These are phyloP conservation scores for Periplaneta americana DNA, from an alignment of 1,140 invertebrate genomes.

Conservation along the genomic window DNA sequence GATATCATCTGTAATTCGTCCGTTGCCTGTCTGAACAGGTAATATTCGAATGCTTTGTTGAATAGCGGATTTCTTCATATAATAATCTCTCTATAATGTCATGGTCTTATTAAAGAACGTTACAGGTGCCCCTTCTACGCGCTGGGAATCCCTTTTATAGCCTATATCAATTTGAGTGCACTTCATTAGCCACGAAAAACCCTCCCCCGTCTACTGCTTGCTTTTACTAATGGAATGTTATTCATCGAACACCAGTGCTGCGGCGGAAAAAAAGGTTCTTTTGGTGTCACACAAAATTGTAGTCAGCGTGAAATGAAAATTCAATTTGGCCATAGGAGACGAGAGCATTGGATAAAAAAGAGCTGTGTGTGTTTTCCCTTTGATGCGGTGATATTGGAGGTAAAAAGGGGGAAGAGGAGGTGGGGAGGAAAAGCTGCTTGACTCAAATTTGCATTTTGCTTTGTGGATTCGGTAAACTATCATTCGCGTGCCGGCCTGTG, in stretches of 20 bases:
- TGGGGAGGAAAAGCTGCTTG: neutral
- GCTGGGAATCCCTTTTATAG: neutral
- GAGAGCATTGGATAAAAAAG: conserved; percentile 1
- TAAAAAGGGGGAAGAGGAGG: neutral
- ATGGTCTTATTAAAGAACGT: neutral
- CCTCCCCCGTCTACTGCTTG: neutral
- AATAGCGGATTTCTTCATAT: neutral
- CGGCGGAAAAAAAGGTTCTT: neutral
- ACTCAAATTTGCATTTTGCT: neutral
- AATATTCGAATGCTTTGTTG: neutral
- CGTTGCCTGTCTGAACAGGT: no score
- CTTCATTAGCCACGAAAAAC: conserved; percentile 11
- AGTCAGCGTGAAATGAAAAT: conserved; percentile 13
- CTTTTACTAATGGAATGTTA: neutral
- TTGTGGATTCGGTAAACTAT: neutral
- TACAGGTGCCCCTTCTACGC: neutral
- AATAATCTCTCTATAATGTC: neutral
- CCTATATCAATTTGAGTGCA: conserved; percentile 5
- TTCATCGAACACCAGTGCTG: neutral
- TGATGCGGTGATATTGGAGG: conserved; percentile 12
- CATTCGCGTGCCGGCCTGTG: neutral
- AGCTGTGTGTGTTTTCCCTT: conserved; percentile 10
- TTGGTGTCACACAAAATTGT: conserved; percentile 14
- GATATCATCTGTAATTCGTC: no score
- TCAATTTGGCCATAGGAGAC: conserved; percentile 2